A percentile compares a stretch with the other conserved stretches of the same genome.
Evolutionary conservation across 2,888 invertebrate species (phyloP).

Genomic region (Zygaena filipendulae): DNA sequence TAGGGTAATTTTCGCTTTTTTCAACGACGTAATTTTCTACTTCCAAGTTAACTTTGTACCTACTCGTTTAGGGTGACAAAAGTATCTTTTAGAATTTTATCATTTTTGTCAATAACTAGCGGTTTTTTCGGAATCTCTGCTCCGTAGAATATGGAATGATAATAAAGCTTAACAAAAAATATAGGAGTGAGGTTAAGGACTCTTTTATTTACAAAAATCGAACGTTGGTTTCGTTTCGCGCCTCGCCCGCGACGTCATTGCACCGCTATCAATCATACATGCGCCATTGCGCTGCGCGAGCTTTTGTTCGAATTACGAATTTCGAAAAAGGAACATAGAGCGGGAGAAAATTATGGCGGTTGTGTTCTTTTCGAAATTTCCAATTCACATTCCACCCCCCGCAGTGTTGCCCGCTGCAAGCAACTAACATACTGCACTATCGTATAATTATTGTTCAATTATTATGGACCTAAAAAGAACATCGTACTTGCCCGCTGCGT

Average conservation of each 20-base stretch:
- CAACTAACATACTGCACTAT: slow-evolving; percentile 25
- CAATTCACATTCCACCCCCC: slow-evolving; percentile 36
- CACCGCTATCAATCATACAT: slow-evolving; percentile 63
- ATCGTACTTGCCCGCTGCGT: slow-evolving; percentile 23
- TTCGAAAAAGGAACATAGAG: slow-evolving; percentile 57
- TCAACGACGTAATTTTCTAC: slow-evolving; percentile 39
- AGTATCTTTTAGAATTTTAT: slow-evolving; percentile 7
- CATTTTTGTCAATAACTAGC: no score
- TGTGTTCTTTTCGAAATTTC: slow-evolving; percentile 50
- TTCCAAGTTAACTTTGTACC: slow-evolving; percentile 8
- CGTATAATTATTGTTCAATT: slow-evolving; percentile 48
- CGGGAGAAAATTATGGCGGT: slow-evolving; percentile 51
- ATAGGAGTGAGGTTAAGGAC: slow-evolving; percentile 50
- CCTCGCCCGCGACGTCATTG: slow-evolving; percentile 42
- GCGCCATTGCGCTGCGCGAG: slow-evolving; percentile 60
- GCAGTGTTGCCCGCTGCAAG: slow-evolving; percentile 31
- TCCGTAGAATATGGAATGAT: no score
- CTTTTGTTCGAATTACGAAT: slow-evolving; percentile 64
- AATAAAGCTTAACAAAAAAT: slow-evolving; percentile 18
- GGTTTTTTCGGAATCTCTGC: no score
- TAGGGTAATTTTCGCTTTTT: slow-evolving; percentile 52
- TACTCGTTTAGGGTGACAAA: slow-evolving; percentile 12
- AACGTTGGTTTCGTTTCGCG: slow-evolving; percentile 34
- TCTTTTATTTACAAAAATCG: slow-evolving; percentile 42
- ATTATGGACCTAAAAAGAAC: slow-evolving; percentile 47